These are phyloP conservation scores for Berghia stephanieae DNA, from an alignment of 1,140 invertebrate species.

Conservation along the genomic window DNA sequence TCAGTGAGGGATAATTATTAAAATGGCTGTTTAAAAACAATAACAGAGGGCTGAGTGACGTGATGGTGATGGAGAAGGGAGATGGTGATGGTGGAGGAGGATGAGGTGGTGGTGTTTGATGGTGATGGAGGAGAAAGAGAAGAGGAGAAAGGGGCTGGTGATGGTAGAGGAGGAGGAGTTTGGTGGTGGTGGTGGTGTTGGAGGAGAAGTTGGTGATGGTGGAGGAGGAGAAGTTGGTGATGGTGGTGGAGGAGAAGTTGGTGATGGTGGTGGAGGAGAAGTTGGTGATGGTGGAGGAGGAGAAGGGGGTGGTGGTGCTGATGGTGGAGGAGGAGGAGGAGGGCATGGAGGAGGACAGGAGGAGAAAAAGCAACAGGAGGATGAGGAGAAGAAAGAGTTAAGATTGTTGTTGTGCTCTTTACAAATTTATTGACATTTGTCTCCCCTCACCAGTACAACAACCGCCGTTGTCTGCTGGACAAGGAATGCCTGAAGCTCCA, in stretches of 20 bases:
- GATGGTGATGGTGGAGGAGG: background rate
- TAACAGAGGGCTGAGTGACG: no score
- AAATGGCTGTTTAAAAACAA: conserved; percentile 3
- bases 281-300: background rate
- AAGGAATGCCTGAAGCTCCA: conserved; percentile 74
- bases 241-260: background rate
- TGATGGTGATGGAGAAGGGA: background rate
- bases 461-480: conserved; percentile 80
- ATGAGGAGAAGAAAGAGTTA: background rate
- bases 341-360: no score
- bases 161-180: background rate
- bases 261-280: background rate
- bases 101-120: background rate
- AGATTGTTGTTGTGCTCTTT: background rate
- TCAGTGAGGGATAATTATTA: no score
- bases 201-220: background rate
- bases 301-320: background rate
- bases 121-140: background rate
- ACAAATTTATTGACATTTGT: background rate
- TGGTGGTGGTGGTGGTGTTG: background rate
- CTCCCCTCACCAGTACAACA: conserved; percentile 71
- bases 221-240: background rate
- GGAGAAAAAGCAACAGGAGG: background rate
- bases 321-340: background rate
- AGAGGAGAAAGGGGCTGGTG: background rate